Conservation (phyloP, 2,888 invertebrate species). For the Cynaeus angustus region DNA sequence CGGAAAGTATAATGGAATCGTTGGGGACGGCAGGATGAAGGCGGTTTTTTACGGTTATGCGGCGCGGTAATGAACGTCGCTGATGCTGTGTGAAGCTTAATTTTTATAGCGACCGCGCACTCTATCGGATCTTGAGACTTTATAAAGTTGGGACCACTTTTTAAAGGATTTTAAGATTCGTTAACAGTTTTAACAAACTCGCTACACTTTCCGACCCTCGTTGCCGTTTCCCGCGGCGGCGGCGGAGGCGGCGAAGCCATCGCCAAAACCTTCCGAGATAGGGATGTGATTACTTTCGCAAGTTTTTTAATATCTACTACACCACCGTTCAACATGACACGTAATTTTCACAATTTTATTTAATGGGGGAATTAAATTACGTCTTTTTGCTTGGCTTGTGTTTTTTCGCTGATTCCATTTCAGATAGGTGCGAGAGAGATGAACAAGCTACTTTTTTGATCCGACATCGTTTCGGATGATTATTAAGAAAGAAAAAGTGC, state of each 20-base stretch:
- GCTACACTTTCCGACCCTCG: constrained; percentile 66
- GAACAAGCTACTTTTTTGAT: no score
- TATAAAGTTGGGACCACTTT: constrained; percentile 70
- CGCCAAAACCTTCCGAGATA: constrained; percentile 52
- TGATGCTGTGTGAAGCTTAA: constrained; percentile 68
- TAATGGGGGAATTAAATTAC: constrained; percentile 61
- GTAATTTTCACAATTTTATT: constrained; percentile 67
- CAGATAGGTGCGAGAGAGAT: constrained; percentile 10
- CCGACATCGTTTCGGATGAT: no score
- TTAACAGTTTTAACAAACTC: constrained; percentile 72
- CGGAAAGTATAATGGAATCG: constrained; percentile 70
- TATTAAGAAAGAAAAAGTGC: no score
- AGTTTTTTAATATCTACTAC: constrained; percentile 70
- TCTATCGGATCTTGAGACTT: constrained; percentile 67
- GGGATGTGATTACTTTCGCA: constrained; percentile 68
- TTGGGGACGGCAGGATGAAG: constrained; percentile 42
- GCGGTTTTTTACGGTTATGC: constrained; percentile 69
- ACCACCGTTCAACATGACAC: constrained; percentile 67
- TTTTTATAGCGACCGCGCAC: constrained; percentile 68
- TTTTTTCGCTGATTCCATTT: constrained; percentile 51
- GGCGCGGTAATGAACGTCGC: constrained; percentile 68
- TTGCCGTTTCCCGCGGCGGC: constrained; percentile 55
- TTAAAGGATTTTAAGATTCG: constrained; percentile 71
- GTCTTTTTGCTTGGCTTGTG: constrained; percentile 58
- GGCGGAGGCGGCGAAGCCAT: constrained; percentile 44